Evolutionary conservation across 2,888 invertebrate genomes (phyloP), one percentile per base, ranked within the genome.

Genomic region (Drosophila quinaria): DNA sequence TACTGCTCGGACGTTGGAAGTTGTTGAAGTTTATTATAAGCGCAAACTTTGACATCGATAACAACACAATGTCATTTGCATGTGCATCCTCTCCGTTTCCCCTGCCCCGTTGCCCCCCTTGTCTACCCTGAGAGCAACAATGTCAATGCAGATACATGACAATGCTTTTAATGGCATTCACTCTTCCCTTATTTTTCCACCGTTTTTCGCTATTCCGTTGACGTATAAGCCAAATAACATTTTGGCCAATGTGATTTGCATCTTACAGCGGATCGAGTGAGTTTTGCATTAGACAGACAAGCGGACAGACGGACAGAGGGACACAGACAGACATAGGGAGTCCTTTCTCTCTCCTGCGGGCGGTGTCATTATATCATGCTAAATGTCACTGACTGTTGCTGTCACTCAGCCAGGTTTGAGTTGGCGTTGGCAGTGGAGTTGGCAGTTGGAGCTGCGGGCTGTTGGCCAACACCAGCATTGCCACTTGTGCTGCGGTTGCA

Each of bases 311-410:
- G 2, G 37, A 37, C n/a, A 8, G 37, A 39, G 8, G 6, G 37
- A 37, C 4, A 37, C 8, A 37, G 37, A 37, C 8, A n/a, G 37
- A 42, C 17, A 41, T 10, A 17, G 17, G 4, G 10, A 17, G 58
- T 51, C 35, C 8, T 29, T 29, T 37, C 63, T 78, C 85, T 78
- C 65, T 72, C 70, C 82, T 64, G 72, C 77, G 68, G 67, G 80
- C 85, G 70, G 68, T 83, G 87, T 81, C 87, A 87, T 87, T 87
- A 87, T 90, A 87, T 90, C 90, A 87, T 90, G 84, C 89, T 87
- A 87, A 87, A 90, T 90, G 87, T 87, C 87, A 90, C 49, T 78
- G 81, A 78, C 87, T 86, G 81, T 74, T 87, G 78, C 78, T 67
- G 84, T 88, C 90, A 90, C 63, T 89, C 79, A 46, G 17, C 55